These are phyloP conservation scores for Psophia crepitans DNA, from an alignment of 2,113 vertebrate species.

Conservation along the genomic window DNA sequence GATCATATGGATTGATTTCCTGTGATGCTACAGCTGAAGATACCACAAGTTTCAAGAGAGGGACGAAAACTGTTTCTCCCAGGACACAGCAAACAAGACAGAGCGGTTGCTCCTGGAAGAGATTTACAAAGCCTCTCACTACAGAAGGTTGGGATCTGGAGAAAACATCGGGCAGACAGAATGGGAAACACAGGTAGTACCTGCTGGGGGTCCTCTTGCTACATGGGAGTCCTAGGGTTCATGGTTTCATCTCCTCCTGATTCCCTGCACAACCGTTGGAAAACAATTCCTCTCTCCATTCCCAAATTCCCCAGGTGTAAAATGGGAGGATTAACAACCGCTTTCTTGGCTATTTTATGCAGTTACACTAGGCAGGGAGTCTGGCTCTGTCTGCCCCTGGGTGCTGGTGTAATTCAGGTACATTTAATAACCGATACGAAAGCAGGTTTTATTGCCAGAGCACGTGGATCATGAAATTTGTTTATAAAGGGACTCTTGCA, in stretches of 20 bases:
- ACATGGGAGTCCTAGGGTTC: neutral
- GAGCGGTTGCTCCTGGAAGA: neutral
- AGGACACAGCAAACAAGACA: neutral
- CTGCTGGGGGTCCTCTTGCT: neutral
- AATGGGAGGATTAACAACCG: neutral
- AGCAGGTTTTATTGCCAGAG: neutral
- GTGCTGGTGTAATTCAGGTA: neutral
- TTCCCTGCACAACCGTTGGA: neutral
- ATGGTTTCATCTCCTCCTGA: neutral
- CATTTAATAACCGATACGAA: neutral
- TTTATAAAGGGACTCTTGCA: neutral
- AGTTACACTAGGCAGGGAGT: neutral
- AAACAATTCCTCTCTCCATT: neutral
- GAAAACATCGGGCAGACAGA: neutral
- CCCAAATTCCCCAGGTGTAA: neutral
- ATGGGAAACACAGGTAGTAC: neutral
- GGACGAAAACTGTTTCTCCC: neutral
- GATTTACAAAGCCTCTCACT: neutral
- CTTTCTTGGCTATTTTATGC: neutral
- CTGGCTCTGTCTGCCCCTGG: neutral
- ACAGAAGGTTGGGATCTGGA: neutral
- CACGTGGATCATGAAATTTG: neutral
- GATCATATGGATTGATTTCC: neutral
- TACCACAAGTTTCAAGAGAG: neutral
- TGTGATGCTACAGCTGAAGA: neutral